Evolutionary conservation across 2,888 invertebrate species (phyloP).

Genomic region (Deilephila elpenor): DNA sequence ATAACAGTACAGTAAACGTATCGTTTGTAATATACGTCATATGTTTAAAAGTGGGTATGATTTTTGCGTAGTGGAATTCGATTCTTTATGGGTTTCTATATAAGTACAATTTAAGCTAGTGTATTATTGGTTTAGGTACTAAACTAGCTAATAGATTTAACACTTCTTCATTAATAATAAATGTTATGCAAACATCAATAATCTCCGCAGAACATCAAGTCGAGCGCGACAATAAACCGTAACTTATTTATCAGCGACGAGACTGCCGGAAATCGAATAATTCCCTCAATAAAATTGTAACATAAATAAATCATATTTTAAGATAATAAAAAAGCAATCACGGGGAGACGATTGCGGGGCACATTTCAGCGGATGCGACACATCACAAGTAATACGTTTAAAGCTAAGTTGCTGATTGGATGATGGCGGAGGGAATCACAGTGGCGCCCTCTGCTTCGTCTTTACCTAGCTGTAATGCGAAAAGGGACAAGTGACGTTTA

Average conservation of each 20-base stretch:
- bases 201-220: background rate
- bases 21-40: too few relatives aligned
- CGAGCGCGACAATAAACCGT: background rate
- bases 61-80: too few relatives aligned
- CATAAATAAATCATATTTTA: slow-evolving; percentile 20
- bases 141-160: too few relatives aligned
- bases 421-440: slow-evolving; percentile 50
- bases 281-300: slow-evolving; percentile 1
- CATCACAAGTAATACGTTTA: slow-evolving; percentile 60
- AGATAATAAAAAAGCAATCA: slow-evolving; percentile 55
- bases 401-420: slow-evolving; percentile 60
- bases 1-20: background rate
- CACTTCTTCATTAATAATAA: background rate
- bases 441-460: slow-evolving; percentile 38
- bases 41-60: too few relatives aligned
- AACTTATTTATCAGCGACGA: background rate
- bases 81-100: too few relatives aligned
- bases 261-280: background rate
- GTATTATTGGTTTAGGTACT: too few relatives aligned
- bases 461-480: slow-evolving; percentile 31
- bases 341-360: slow-evolving; percentile 45
- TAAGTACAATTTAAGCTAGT: too few relatives aligned
- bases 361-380: slow-evolving; percentile 53
- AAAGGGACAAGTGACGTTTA: slow-evolving; percentile 21
- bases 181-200: background rate